Evolutionary conservation across 1,140 invertebrate species (phyloP), one percentile per base, ranked within the genome.

Genomic region (Varroa destructor): DNA sequence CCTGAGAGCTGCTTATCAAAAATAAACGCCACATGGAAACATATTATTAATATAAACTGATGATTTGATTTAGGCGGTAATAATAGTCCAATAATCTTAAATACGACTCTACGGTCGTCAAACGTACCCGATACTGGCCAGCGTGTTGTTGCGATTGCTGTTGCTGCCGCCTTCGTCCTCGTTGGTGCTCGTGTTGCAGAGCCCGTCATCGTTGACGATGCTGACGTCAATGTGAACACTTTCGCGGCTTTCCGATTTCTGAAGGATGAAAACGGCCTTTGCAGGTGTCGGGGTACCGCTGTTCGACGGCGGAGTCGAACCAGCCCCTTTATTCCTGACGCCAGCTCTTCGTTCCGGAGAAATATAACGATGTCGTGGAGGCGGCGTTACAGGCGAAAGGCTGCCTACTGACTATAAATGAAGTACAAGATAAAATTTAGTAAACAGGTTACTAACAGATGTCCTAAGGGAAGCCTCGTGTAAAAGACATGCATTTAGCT

Each of bases 191-290:
- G 4, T 51, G 8, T 51, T 51, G 46, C 46, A 51, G 61, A 67
- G 40, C 40, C 61, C 61, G 37, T 67, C 61, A 46, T 67, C 37
- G 8, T 51, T 51, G 14, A 67, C 46, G 61, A 67, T 67, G 61
- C 61, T 67, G 40, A 67, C 61, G 37, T 67, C 61, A 8, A 67
- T 67, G 8, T 67, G 61, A 37, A 67, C 61, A 67, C 61, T 67
- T 40, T 67, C 61, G 40, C 61, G 61, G 46, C 61, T 67, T 12
- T 67, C 61, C 46, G 61, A 67, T 40, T 67, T 67, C 36, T 67
- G 61, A 12, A 67, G 61, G 37, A 67, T 67, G 61, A 67, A 67
- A 40, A 67, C 61, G 61, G 61, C 61, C 61, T 67, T 67, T 46
- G 61, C 61, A 12, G 61, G 61, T 40, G 61, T 67, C 12, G 61